Evolutionary conservation across 1,140 invertebrate genomes (phyloP).

Genomic region (Zaprionus camerounensis): DNA sequence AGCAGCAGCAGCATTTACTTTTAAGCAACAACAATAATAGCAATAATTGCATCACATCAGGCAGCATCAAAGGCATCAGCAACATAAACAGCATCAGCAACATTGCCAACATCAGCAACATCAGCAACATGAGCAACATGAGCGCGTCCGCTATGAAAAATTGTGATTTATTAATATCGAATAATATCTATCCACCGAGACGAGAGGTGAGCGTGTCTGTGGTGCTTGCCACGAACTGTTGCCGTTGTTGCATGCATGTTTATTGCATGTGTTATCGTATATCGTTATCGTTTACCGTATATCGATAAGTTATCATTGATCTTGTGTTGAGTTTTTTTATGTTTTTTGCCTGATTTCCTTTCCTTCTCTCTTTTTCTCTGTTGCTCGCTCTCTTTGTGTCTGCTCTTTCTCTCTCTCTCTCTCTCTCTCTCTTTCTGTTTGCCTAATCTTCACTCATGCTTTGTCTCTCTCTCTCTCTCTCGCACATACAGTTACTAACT

Average conservation of each 20-base stretch:
- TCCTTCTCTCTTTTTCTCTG: not conserved
- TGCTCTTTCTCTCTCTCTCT: not conserved
- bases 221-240: not conserved
- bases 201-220: constrained; percentile 68
- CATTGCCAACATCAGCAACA: constrained; percentile 28
- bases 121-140: constrained; percentile 43
- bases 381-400: not conserved
- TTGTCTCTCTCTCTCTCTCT: not conserved
- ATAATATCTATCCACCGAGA: constrained; percentile 84
- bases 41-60: constrained; percentile 75
- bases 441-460: not conserved
- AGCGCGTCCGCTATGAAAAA: constrained; percentile 68
- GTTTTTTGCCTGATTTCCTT: not conserved
- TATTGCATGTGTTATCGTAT: constrained; percentile 15
- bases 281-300: not conserved
- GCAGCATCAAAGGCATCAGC: constrained; percentile 35
- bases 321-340: not conserved
- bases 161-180: constrained; percentile 84
- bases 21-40: constrained; percentile 84
- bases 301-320: constrained; percentile 1
- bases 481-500: constrained; percentile 75
- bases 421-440: not conserved
- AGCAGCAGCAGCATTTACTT: constrained; percentile 69
- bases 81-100: constrained; percentile 35
- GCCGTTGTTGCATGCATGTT: constrained; percentile 18